A percentile compares a stretch with the other conserved stretches of the same genome.
phyloP scores from a whole-genome alignment of 2,113 vertebrate species.

The Periophthalmodon schlosseri region DNA sequence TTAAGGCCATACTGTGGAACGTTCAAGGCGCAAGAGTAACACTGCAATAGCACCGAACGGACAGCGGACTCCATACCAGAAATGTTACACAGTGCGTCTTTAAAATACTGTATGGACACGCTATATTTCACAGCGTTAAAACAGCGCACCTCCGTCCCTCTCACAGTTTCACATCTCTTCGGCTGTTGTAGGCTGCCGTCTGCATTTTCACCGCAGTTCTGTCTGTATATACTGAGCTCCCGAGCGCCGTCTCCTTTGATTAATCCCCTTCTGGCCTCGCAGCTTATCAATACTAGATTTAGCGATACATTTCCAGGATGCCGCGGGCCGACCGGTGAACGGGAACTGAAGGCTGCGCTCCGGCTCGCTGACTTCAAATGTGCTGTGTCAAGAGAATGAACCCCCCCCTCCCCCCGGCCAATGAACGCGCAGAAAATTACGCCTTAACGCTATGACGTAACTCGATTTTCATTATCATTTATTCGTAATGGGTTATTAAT shows the following conservation, averaged over 20 bases:
- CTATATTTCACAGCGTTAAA: not conserved
- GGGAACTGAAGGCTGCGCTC: constrained; percentile 27
- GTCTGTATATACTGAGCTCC: not conserved
- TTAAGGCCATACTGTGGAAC: too few species aligned
- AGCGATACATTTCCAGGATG: constrained; percentile 33
- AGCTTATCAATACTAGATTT: constrained; percentile 35
- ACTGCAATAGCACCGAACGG: too few species aligned
- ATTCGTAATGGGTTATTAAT: not conserved
- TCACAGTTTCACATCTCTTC: not conserved
- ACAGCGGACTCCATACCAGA: too few species aligned
- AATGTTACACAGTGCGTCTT: not conserved
- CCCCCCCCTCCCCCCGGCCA: not conserved
- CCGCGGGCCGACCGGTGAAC: not conserved
- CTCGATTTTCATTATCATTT: not conserved
- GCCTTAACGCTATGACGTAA: not conserved
- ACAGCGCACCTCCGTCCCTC: not conserved
- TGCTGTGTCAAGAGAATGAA: constrained; percentile 14
- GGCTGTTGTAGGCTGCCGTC: constrained; percentile 5
- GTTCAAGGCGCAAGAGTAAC: too few species aligned
- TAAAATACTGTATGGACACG: not conserved
- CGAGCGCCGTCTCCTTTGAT: not conserved
- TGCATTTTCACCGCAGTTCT: not conserved
- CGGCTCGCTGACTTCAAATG: constrained; percentile 12
- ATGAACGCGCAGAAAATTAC: not conserved
- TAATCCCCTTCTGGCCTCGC: constrained; percentile 23